Percentiles rank a stretch among this genome's conserved stretches.
These are phyloP conservation scores for Ganaspis brasiliensis DNA, from an alignment of 2,888 invertebrate species.

Conservation along the genomic window DNA sequence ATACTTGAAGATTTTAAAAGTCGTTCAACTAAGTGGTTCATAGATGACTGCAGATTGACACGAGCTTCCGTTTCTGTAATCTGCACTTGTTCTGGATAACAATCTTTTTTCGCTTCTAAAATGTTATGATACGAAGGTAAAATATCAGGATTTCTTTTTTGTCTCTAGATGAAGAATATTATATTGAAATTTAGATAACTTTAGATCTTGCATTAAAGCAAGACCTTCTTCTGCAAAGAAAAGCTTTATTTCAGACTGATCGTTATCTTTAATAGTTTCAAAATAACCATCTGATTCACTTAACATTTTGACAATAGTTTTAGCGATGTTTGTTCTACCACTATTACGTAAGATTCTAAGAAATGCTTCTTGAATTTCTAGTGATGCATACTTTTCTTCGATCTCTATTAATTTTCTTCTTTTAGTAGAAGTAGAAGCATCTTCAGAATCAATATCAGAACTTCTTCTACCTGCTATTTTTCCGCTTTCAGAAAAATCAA, in stretches of 20 bases:
- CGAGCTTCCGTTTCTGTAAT: too few relatives aligned
- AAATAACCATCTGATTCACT: not conserved
- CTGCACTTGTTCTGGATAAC: not conserved
- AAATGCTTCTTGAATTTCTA: not conserved
- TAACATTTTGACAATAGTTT: not conserved
- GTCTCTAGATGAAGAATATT: not conserved
- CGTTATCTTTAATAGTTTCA: not conserved
- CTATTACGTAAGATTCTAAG: not conserved
- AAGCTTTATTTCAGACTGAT: not conserved
- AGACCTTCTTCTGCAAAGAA: not conserved
- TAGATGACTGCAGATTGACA: too few relatives aligned
- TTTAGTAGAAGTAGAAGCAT: not conserved
- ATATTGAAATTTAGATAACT: not conserved
- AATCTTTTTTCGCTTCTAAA: not conserved
- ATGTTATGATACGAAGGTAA: not conserved
- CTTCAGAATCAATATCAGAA: not conserved
- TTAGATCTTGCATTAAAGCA: not conserved
- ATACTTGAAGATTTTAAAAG: not conserved
- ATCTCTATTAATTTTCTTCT: not conserved
- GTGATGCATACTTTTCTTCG: not conserved
- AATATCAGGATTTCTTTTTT: not conserved
- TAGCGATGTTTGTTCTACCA: not conserved
- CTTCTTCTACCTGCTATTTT: not conserved
- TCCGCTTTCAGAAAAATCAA: not conserved
- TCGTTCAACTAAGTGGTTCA: not conserved